phyloP scores from a whole-genome alignment of 1,140 invertebrate genomes.

The Arion vulgaris region DNA sequence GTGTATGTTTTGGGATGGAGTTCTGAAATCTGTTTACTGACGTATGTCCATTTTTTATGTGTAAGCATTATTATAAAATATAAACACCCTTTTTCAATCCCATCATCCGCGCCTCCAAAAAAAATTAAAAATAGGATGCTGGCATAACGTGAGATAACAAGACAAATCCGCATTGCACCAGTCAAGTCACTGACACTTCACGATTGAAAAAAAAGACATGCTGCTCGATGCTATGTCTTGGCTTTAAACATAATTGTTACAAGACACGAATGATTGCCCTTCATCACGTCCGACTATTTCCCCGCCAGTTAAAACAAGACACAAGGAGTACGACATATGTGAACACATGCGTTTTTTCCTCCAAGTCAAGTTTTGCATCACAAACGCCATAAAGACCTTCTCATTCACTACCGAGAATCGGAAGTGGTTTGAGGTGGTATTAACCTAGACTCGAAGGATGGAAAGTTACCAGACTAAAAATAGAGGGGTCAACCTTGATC shows the following conservation, averaged over 20 bases:
- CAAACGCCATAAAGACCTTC: not conserved
- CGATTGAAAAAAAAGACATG: not conserved
- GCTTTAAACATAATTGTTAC: not conserved
- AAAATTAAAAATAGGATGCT: too few species aligned
- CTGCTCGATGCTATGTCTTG: not conserved
- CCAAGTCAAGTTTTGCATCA: not conserved
- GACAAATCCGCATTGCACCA: slow-evolving; percentile 28
- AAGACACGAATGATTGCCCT: not conserved
- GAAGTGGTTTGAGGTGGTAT: slow-evolving; percentile 33
- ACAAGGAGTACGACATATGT: not conserved
- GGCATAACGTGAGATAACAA: slow-evolving; percentile 9
- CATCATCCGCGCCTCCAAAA: too few species aligned
- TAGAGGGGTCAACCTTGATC: not conserved
- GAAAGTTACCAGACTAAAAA: slow-evolving; percentile 39
- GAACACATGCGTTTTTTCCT: not conserved
- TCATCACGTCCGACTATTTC: not conserved
- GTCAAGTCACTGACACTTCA: not conserved
- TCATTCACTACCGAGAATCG: slow-evolving; percentile 13
- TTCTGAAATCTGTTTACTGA: too few species aligned
- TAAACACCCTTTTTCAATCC: too few species aligned
- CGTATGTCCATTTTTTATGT: too few species aligned
- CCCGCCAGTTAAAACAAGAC: not conserved
- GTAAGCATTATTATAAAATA: too few species aligned
- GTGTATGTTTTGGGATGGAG: too few species aligned
- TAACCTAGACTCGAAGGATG: slow-evolving; percentile 25